These are phyloP conservation scores for Halocynthia roretzi DNA, from an alignment of 23 tunicate genomes.

Conservation along the genomic window DNA sequence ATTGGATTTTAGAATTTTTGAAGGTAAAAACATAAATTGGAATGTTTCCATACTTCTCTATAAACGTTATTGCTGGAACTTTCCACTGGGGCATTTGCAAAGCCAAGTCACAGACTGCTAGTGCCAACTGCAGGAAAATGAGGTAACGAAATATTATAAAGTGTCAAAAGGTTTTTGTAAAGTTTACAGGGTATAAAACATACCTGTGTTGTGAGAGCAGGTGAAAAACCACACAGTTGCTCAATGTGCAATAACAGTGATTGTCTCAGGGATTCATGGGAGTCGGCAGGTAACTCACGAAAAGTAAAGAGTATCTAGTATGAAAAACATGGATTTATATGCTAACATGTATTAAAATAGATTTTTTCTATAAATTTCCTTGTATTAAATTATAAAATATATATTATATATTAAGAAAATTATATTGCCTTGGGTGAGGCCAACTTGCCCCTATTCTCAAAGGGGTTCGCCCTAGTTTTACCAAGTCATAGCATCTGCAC, in stretches of 20 bases:
- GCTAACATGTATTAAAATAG: neutral
- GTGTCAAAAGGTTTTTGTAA: neutral
- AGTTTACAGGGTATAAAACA: neutral
- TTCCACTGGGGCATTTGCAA: conserved; percentile 90
- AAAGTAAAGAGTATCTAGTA: conserved; percentile 76
- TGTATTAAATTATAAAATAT: no score
- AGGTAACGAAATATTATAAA: neutral
- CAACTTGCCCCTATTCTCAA: no score
- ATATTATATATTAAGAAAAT: no score
- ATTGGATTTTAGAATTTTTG: no score
- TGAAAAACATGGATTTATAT: neutral
- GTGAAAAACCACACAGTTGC: conserved; percentile 54
- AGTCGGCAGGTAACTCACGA: conserved; percentile 57
- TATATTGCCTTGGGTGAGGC: no score
- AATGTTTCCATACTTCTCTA: conserved; percentile 55
- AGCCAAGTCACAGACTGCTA: conserved; percentile 85
- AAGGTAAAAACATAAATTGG: no score
- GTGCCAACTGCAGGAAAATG: conserved; percentile 42
- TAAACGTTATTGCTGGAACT: conserved; percentile 84
- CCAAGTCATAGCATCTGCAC: no score
- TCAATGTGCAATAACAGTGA: conserved; percentile 78
- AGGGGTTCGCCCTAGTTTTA: no score
- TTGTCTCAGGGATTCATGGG: conserved; percentile 71
- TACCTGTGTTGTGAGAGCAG: conserved; percentile 84
- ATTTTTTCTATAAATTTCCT: no score